Base-by-base conservation (phyloP, 2,888 invertebrate genomes). In the Pemphredon lugubris region DNA sequence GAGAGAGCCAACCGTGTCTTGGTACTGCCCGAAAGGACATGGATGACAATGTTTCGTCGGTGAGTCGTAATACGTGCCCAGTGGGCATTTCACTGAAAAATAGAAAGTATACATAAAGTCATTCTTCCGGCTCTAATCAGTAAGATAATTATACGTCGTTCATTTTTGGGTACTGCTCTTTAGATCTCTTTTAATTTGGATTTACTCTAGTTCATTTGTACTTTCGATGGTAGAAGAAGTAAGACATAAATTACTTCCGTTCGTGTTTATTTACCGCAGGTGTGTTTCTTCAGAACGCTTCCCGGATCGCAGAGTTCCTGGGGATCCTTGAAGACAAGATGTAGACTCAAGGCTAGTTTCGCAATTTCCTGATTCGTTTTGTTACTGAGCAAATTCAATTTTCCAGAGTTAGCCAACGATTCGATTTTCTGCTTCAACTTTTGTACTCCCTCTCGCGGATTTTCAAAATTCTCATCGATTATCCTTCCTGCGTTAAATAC, bases 31-130 rank as follows among this genome's bases (percentile, higher is more conserved):
- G 53, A 91, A 87, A 7, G 90, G 89, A 83, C 94, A 94, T 26
- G 92, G 90, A 67, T 92, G 91, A 77, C 94, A 94, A n/a, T 86
- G 86, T 72, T 91, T 90, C 3, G 84, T 88, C 0, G 91, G 90
- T 2, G 89, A 87, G 84, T 93, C 92, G 84, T 92, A 93, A 84
- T 92, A 93, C 0, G 93, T 93, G 11, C 94, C 94, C 70, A 91
- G 88, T 1, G 94, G 93, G 83, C 94, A 94, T 84, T 92, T 91
- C 4, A 93, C 94, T 93, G 82, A 7, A 86, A 84, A 71, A n/a
- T n/a, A n/a, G n/a, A n/a, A n/a, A n/a, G n/a, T n/a, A n/a, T n/a
- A n/a, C n/a, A n/a, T n/a, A n/a, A n/a, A n/a, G n/a, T n/a, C n/a
- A n/a, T n/a, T n/a, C n/a, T n/a, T n/a, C n/a, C n/a, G n/a, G n/a